These are phyloP conservation scores for Syndactyla subalaris DNA, from an alignment of 2,797 vertebrate species.

Conservation along the genomic window DNA sequence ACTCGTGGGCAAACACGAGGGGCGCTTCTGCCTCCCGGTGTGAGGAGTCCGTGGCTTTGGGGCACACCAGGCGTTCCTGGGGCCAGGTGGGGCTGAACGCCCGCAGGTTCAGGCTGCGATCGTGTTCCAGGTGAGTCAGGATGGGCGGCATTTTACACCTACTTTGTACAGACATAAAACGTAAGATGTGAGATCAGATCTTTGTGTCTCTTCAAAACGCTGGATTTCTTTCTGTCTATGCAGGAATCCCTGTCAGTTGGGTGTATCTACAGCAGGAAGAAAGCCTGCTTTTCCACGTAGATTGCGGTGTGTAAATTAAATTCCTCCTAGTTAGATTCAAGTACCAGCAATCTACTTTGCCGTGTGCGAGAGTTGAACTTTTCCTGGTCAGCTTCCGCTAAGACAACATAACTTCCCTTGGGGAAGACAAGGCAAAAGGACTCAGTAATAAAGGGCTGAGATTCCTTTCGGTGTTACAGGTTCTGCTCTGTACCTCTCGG, in stretches of 20 bases:
- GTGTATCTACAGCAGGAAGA: background rate
- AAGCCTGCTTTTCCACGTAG: fast-evolving
- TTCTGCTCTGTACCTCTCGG: background rate
- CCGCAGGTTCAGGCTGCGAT: background rate
- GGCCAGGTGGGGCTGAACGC: too few species aligned
- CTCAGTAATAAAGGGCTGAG: background rate
- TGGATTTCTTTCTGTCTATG: background rate
- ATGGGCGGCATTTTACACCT: background rate
- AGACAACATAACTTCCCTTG: background rate
- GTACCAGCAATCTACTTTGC: background rate
- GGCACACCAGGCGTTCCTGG: background rate
- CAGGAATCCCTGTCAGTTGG: background rate
- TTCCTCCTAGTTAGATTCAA: background rate
- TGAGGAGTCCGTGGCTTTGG: background rate
- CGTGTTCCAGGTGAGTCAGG: fast-evolving
- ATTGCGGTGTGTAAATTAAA: background rate
- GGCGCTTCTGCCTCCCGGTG: background rate
- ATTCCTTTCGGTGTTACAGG: background rate
- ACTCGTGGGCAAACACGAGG: background rate
- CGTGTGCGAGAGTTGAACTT: background rate
- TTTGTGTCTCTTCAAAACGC: background rate
- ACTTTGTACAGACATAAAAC: background rate
- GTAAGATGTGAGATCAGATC: background rate
- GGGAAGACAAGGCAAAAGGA: background rate
- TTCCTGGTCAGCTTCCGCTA: background rate